Conservation (phyloP, 2,888 invertebrate genomes). For the Trachelus tabidus region DNA sequence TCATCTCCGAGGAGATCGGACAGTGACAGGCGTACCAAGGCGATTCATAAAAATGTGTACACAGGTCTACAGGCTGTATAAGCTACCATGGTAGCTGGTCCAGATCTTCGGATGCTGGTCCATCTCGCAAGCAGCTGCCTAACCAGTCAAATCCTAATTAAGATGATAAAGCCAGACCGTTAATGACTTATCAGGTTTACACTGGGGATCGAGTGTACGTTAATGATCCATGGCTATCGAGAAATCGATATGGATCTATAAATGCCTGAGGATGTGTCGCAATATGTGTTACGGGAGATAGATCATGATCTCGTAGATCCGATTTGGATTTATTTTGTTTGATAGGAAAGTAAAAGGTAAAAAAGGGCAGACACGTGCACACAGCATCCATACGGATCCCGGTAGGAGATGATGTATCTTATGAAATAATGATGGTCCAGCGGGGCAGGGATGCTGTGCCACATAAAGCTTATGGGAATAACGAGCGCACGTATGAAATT, state of each 20-base stretch:
- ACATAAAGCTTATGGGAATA: neutral
- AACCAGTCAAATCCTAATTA: conserved; percentile 1
- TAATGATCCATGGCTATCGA: neutral
- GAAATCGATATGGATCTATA: neutral
- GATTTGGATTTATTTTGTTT: neutral
- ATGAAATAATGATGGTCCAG: neutral
- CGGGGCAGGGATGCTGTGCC: neutral
- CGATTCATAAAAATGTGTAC: no score
- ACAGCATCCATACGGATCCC: neutral
- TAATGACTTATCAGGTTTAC: conserved; percentile 3
- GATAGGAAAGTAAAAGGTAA: neutral
- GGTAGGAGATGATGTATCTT: neutral
- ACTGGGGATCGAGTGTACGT: neutral
- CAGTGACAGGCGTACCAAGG: neutral
- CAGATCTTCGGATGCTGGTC: neutral
- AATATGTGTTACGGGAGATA: neutral
- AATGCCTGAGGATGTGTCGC: neutral
- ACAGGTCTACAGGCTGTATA: no score
- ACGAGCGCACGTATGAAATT: neutral
- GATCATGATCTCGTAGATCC: neutral
- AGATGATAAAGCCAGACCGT: neutral
- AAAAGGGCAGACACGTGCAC: no score
- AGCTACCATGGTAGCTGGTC: neutral
- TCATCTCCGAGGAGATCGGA: neutral
- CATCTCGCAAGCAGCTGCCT: neutral